A percentile compares a stretch with the other conserved stretches of the same genome.
phyloP scores from a whole-genome alignment of 2,113 vertebrate genomes.

The Menura novaehollandiae region DNA sequence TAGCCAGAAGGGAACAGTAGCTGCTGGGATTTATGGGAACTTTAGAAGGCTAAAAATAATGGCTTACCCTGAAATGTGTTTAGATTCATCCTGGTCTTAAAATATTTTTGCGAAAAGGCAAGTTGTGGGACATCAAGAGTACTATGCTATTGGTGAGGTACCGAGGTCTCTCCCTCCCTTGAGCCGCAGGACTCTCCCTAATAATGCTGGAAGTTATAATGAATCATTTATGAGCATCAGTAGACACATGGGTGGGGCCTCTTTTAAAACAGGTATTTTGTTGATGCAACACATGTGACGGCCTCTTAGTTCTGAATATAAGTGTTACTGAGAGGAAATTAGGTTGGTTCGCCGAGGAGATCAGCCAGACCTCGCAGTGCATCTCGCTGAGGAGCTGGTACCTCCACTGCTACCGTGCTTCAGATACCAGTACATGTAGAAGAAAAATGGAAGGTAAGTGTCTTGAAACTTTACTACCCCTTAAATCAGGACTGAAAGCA shows the following conservation, averaged over 20 bases:
- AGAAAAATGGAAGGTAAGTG: conserved; percentile 66
- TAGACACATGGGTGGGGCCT: conserved; percentile 54
- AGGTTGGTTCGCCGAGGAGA: conserved; percentile 1
- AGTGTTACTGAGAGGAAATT: conserved; percentile 51
- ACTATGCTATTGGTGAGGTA: neutral
- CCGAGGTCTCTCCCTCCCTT: neutral
- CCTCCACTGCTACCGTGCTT: neutral
- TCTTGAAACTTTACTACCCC: neutral
- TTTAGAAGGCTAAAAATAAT: neutral
- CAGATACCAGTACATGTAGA: neutral
- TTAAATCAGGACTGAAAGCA: neutral
- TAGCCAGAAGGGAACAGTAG: neutral
- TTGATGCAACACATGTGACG: conserved; percentile 52
- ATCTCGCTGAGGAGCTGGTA: neutral
- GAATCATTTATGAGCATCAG: conserved; percentile 67
- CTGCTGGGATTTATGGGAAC: neutral
- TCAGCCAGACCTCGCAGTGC: neutral
- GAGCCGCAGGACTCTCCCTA: neutral
- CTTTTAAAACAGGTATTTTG: conserved; percentile 54
- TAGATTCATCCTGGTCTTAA: neutral
- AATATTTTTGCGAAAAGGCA: neutral
- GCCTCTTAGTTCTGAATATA: conserved; percentile 64
- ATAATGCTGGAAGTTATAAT: conserved; percentile 59
- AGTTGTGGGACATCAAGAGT: neutral
- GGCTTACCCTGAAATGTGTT: neutral